Evolutionary conservation across 2,113 vertebrate species (phyloP).

Genomic region (Callionymus lyra): DNA sequence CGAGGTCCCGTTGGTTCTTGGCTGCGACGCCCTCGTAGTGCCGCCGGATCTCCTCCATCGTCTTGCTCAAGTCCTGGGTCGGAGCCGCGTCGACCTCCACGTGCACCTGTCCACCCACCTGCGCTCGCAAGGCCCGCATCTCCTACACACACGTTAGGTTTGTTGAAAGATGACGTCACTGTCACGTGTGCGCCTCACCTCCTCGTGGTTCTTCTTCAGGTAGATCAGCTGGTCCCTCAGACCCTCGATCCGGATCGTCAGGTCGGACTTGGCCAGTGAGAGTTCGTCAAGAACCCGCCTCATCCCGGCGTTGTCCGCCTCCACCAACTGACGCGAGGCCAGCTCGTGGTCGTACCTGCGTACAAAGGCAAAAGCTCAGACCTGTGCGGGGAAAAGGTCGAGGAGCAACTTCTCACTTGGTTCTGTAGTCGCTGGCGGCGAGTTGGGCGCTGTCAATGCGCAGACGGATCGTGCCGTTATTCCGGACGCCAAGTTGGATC

Average conservation of each 20-base stretch:
- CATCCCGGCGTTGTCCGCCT: conserved; percentile 45
- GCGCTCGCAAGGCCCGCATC: conserved; percentile 24
- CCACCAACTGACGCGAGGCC: conserved; percentile 45
- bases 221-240: conserved; percentile 55
- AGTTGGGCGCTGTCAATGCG: conserved; percentile 78
- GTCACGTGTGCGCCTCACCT: too few relatives aligned
- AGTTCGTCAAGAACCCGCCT: conserved; percentile 50
- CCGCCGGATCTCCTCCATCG: conserved; percentile 66
- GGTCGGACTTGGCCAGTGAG: conserved; percentile 44
- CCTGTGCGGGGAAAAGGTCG: background rate
- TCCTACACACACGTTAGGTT: conserved; percentile 35
- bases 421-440: conserved; percentile 80
- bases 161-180: too few relatives aligned
- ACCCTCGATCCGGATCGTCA: conserved; percentile 25
- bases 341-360: conserved; percentile 58
- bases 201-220: conserved; percentile 60
- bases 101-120: conserved; percentile 59
- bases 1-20: conserved; percentile 71
- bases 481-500: conserved; percentile 47
- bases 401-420: conserved; percentile 73
- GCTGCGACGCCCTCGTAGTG: conserved; percentile 73
- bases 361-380: too few relatives aligned
- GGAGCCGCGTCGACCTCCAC: conserved; percentile 66
- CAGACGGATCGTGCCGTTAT: conserved; percentile 65
- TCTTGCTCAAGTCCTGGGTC: conserved; percentile 39